phyloP scores from a whole-genome alignment of 2,888 invertebrate species.

The Ethmia dodecea region DNA sequence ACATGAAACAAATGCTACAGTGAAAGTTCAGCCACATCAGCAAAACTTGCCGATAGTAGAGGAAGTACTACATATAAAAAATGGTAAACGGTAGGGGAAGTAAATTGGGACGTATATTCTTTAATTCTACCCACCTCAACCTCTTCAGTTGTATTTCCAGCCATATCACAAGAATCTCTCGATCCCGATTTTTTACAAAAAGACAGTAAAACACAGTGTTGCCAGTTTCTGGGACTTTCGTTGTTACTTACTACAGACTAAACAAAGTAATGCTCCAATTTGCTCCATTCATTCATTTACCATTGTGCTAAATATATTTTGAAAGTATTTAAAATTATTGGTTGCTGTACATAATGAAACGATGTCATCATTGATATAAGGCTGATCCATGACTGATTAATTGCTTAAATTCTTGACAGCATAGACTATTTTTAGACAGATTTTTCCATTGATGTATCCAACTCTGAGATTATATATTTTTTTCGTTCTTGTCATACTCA shows the following conservation, averaged over 20 bases:
- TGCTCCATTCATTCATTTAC: no score
- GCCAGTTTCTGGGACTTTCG: slow-evolving; percentile 31
- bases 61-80: slow-evolving; percentile 24
- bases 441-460: background rate
- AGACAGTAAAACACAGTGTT: slow-evolving; percentile 40
- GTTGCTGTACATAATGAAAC: no score
- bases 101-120: slow-evolving; percentile 20
- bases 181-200: slow-evolving; percentile 55
- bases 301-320: no score
- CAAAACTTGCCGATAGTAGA: slow-evolving; percentile 40
- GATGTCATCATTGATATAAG: no score
- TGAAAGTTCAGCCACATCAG: slow-evolving; percentile 76
- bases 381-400: no score
- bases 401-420: no score
- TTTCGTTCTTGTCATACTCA: background rate
- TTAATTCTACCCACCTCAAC: slow-evolving; percentile 71
- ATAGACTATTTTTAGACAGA: no score
- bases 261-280: no score
- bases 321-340: no score
- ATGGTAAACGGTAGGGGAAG: slow-evolving; percentile 29
- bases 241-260: no score
- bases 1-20: slow-evolving; percentile 57
- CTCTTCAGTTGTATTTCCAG: slow-evolving; percentile 79
- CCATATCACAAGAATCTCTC: slow-evolving; percentile 75
- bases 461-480: background rate